These are phyloP conservation scores for Syndactyla subalaris DNA, from an alignment of 2,797 vertebrate genomes.

Conservation along the genomic window DNA sequence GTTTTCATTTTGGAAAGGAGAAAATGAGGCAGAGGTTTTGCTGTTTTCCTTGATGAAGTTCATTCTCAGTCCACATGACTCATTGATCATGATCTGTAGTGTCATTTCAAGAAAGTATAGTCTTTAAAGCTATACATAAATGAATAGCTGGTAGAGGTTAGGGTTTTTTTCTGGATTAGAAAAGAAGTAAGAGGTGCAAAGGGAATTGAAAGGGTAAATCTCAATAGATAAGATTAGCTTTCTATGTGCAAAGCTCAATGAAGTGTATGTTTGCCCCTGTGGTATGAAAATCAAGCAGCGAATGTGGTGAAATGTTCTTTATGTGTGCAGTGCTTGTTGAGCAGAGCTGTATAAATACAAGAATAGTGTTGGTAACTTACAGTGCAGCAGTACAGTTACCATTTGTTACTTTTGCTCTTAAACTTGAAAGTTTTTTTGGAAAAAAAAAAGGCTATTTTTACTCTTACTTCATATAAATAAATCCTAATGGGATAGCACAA, in stretches of 20 bases:
- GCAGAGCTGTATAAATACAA: not conserved
- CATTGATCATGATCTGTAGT: not conserved
- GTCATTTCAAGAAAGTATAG: not conserved
- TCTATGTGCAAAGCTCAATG: not conserved
- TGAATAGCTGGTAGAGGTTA: not conserved
- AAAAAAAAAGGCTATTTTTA: not conserved
- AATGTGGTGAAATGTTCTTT: not conserved
- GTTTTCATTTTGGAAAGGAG: not conserved
- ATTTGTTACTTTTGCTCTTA: not conserved
- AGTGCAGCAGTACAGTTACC: not conserved
- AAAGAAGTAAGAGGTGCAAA: not conserved
- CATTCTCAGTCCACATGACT: not conserved
- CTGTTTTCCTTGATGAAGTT: not conserved
- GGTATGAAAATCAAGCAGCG: constrained; percentile 4
- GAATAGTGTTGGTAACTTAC: not conserved
- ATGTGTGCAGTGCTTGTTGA: not conserved
- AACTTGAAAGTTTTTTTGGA: not conserved
- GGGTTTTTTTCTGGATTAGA: not conserved
- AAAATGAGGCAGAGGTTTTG: not conserved
- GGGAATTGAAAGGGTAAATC: not conserved
- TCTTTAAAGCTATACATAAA: not conserved
- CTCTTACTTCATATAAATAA: not conserved
- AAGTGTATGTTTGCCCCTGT: not conserved
- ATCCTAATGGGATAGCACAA: not conserved
- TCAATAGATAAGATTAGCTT: not conserved